phyloP scores from a whole-genome alignment of 2,888 invertebrate species.

The Tryphoninae sp. region DNA sequence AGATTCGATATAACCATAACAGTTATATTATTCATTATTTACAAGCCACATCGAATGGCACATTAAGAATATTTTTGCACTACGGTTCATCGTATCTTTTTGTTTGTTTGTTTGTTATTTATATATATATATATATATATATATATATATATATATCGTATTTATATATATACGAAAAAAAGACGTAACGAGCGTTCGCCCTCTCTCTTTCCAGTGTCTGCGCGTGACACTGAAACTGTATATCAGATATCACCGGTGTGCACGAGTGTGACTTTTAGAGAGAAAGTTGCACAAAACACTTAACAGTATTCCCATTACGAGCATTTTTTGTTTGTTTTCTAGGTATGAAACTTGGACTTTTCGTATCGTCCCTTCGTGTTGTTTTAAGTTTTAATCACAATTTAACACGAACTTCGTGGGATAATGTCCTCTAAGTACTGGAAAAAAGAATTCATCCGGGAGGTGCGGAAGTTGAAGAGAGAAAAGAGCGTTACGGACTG shows the following conservation, averaged over 20 bases:
- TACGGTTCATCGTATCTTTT: slow-evolving; percentile 71
- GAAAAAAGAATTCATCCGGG: slow-evolving; percentile 61
- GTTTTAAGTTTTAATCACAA: slow-evolving; percentile 74
- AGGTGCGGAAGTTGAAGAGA: slow-evolving; percentile 29
- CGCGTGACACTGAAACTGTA: slow-evolving; percentile 3
- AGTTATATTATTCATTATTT: slow-evolving; percentile 73
- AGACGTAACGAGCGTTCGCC: slow-evolving; percentile 27
- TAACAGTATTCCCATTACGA: slow-evolving; percentile 5
- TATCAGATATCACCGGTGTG: slow-evolving; percentile 5
- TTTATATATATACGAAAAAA: slow-evolving; percentile 45
- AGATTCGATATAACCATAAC: slow-evolving; percentile 44
- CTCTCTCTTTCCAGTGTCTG: background rate
- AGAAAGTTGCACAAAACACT: background rate
- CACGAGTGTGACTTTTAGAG: background rate
- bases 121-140: slow-evolving; percentile 15
- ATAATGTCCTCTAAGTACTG: slow-evolving; percentile 78
- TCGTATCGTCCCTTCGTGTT: slow-evolving; percentile 39
- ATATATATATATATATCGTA: slow-evolving; percentile 27
- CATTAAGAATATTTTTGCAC: slow-evolving; percentile 80
- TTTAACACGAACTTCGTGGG: slow-evolving; percentile 73
- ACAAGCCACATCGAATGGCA: slow-evolving; percentile 81
- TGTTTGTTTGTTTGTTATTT: slow-evolving; percentile 11
- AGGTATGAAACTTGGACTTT: slow-evolving; percentile 32
- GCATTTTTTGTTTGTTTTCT: background rate
- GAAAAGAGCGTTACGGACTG: slow-evolving; percentile 8